These are phyloP conservation scores for Melanchra persicariae DNA, from an alignment of 2,888 invertebrate species.

Conservation along the genomic window DNA sequence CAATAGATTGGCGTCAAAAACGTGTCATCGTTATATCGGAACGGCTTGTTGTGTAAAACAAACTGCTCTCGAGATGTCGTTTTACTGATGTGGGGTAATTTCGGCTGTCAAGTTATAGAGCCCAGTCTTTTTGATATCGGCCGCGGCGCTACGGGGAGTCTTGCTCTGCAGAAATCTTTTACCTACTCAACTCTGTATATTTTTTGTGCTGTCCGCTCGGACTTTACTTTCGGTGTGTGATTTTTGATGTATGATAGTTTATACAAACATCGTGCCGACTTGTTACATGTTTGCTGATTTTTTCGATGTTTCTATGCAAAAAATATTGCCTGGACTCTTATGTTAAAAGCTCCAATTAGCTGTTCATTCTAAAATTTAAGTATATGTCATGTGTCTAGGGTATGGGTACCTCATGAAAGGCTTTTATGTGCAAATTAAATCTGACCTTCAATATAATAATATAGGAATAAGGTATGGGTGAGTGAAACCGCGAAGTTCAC, in stretches of 20 bases:
- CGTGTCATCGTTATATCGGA: constrained; percentile 80
- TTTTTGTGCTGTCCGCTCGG: constrained; percentile 71
- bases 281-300: constrained; percentile 14
- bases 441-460: too few relatives aligned
- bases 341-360: not conserved
- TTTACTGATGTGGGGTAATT: constrained; percentile 84
- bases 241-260: constrained; percentile 68
- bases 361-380: too few relatives aligned
- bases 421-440: too few relatives aligned
- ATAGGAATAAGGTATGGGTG: too few relatives aligned
- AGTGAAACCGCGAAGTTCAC: too few relatives aligned
- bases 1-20: constrained; percentile 79
- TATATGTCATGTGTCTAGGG: too few relatives aligned
- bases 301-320: constrained; percentile 11
- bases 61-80: constrained; percentile 81
- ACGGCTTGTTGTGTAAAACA: constrained; percentile 88
- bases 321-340: not conserved
- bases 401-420: too few relatives aligned
- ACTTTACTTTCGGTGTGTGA: constrained; percentile 59
- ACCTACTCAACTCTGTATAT: constrained; percentile 79
- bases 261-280: constrained; percentile 57
- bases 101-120: constrained; percentile 87
- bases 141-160: constrained; percentile 86
- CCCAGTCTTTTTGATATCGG: constrained; percentile 79
- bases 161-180: constrained; percentile 84